Evolutionary conservation across 2,797 vertebrate species (phyloP).

Genomic region (Knipowitschia caucasica): DNA sequence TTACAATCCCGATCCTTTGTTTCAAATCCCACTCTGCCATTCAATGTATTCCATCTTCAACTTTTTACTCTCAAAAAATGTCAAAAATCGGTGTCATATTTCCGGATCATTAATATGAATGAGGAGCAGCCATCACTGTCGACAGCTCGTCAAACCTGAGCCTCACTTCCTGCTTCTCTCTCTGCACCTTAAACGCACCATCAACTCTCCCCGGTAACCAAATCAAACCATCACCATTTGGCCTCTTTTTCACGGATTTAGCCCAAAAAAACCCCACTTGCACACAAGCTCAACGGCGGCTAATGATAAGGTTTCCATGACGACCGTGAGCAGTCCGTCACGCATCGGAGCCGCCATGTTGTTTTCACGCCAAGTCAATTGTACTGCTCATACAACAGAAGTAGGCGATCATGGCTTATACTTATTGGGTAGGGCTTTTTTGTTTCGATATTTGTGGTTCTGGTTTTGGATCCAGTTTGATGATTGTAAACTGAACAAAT

Average conservation of each 20-base stretch:
- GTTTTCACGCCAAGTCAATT: not conserved
- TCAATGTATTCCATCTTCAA: not conserved
- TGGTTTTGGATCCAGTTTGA: too few relatives aligned
- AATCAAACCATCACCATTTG: not conserved
- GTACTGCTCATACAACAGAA: not conserved
- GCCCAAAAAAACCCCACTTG: not conserved
- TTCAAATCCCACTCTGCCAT: too few relatives aligned
- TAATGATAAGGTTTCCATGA: conserved; percentile 5
- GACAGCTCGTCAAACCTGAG: not conserved
- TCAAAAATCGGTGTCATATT: conserved; percentile 2
- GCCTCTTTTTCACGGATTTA: not conserved
- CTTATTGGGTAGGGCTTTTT: too few relatives aligned
- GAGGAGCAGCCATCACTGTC: not conserved
- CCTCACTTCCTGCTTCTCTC: not conserved
- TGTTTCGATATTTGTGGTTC: too few relatives aligned
- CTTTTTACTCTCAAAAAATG: not conserved
- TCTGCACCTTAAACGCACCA: not conserved
- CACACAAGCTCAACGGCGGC: not conserved
- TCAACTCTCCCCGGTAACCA: too few relatives aligned
- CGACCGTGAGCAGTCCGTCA: conserved; percentile 1
- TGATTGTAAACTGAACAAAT: too few relatives aligned
- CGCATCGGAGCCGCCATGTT: not conserved
- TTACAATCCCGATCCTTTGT: too few relatives aligned
- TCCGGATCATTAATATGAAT: conserved; percentile 4
- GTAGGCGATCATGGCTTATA: too few relatives aligned